These are phyloP conservation scores for Halichoerus grypus DNA, from an alignment of 2,113 vertebrate species.

Conservation along the genomic window DNA sequence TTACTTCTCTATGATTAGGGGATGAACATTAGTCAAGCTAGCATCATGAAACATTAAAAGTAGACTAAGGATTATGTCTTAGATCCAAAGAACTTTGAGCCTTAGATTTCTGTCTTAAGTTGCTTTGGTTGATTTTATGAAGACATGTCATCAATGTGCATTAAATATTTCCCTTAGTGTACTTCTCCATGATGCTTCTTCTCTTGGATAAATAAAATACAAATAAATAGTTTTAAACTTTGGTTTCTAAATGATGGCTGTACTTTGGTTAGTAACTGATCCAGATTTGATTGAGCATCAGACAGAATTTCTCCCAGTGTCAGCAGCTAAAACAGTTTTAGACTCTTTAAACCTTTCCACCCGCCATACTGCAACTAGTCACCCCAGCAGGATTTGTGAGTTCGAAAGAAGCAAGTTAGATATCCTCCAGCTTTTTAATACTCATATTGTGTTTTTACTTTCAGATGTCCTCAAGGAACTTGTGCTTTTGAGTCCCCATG, in stretches of 20 bases:
- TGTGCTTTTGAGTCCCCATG: conserved; percentile 98
- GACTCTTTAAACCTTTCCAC: neutral
- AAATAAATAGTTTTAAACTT: neutral
- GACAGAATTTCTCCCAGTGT: conserved; percentile 41
- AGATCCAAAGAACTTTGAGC: conserved; percentile 19
- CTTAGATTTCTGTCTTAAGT: conserved; percentile 37
- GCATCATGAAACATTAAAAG: conserved; percentile 14
- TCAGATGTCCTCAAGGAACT: conserved; percentile 99
- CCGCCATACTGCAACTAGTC: neutral
- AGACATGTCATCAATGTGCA: neutral
- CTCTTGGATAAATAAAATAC: conserved; percentile 14
- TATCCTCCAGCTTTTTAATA: conserved; percentile 83
- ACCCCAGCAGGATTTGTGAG: conserved; percentile 67
- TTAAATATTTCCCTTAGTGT: conserved; percentile 15
- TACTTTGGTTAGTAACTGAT: neutral
- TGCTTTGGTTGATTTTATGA: conserved; percentile 3
- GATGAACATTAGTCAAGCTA: neutral
- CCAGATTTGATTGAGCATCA: conserved; percentile 13
- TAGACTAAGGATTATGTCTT: neutral
- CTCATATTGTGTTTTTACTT: conserved; percentile 83
- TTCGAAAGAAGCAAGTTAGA: conserved; percentile 46
- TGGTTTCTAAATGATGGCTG: neutral
- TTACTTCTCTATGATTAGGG: neutral
- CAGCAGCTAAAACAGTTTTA: conserved; percentile 73
- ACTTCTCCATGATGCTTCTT: conserved; percentile 1